Base-by-base conservation (phyloP, 1,140 invertebrate genomes). In the Bombus difficillimus region DNA sequence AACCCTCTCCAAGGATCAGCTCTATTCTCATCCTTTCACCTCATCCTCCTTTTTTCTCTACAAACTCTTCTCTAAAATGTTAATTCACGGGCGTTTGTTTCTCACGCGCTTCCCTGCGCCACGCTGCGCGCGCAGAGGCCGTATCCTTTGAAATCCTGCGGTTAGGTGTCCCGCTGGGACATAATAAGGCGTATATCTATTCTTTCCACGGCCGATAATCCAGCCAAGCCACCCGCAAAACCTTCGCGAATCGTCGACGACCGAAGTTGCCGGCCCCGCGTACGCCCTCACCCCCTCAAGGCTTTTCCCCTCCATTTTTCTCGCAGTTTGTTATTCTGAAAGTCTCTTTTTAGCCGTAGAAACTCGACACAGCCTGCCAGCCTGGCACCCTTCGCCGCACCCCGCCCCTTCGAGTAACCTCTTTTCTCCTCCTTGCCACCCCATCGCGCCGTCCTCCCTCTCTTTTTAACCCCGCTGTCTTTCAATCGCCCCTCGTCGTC, bases 281-380 rank as follows among this genome's bases (percentile, higher is more conserved):
- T 53, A 15, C 34, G 18, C 72, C 39, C 74, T n/a, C 37, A 39
- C 34, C 37, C 37, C 59, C 72, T 18, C 79, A n/a, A 68, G 32
- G 68, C 39, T 32, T 68, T 87, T 72, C 83, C 79, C 82, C 80
- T 83, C 85, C 86, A 79, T 88, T 88, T 89, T 89, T 81, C 86
- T 75, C 75, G 81, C 83, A 93, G 88, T 92, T 93, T 93, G 92
- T 93, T 93, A 92, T 91, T 91, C 90, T 91, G 82, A 90, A 92
- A 90, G 89, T 93, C 79, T 87, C 81, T 82, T 90, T 92, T 91
- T 89, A 87, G 76, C 77, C 88, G 82, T 87, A 90, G 91, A 93
- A 94, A 93, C 91, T 90, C 90, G 89, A 92, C 91, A 87, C 91
- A 92, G 90, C 83, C 88, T 41, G 81, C 66, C 59, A 47, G 22